These are phyloP conservation scores for Psammodynastes pulverulentus DNA, from an alignment of 2,113 vertebrate species.

Conservation along the genomic window DNA sequence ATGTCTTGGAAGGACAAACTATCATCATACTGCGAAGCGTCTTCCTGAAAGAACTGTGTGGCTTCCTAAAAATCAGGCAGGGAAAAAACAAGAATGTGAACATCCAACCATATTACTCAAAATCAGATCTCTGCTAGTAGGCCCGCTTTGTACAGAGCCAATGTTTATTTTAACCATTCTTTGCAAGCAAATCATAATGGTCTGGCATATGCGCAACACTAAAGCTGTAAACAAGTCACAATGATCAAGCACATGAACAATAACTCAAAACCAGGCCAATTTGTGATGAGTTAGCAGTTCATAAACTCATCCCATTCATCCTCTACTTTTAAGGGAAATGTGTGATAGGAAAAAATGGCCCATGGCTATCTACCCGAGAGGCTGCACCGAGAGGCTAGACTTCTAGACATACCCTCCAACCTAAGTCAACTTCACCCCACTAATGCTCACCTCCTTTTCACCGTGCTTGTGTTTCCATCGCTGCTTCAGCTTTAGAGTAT, in stretches of 20 bases:
- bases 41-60: slow-evolving; percentile 81
- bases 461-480: slow-evolving; percentile 69
- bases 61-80: slow-evolving; percentile 61
- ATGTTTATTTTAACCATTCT: neutral
- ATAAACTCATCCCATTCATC: neutral
- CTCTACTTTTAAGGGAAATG: neutral
- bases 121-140: neutral
- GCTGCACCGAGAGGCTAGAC: neutral
- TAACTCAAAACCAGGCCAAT: neutral
- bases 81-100: neutral
- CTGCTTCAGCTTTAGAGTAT: slow-evolving; percentile 84
- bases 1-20: slow-evolving; percentile 89
- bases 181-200: neutral
- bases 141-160: neutral
- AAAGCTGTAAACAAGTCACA: neutral
- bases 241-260: neutral
- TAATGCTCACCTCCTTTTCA: slow-evolving; percentile 57
- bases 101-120: neutral
- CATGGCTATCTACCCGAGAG: neutral
- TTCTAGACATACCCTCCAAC: neutral
- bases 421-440: neutral
- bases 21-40: slow-evolving; percentile 87
- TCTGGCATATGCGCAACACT: neutral
- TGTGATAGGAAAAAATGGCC: neutral
- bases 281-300: neutral